These are phyloP conservation scores for Eupithecia insigniata DNA, from an alignment of 2,888 invertebrate species.

Conservation along the genomic window DNA sequence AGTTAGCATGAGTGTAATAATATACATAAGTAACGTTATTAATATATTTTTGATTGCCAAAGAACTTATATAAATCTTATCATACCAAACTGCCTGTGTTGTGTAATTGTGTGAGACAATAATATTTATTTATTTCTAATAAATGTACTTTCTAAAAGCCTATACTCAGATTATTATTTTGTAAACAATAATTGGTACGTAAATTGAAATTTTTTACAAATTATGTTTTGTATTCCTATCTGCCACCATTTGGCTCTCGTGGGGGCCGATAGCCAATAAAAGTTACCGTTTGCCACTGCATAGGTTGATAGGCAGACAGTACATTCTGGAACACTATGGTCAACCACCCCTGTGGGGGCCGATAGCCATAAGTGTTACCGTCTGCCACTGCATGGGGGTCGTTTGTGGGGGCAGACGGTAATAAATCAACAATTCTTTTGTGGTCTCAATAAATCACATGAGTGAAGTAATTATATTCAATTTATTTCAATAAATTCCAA, in stretches of 20 bases:
- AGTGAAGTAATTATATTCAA: background rate
- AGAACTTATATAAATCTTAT: background rate
- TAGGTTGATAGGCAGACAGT: too few species aligned
- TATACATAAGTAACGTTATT: conserved; percentile 1
- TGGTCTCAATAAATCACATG: background rate
- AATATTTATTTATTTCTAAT: conserved; percentile 56
- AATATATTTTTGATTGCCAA: background rate
- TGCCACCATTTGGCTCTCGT: too few species aligned
- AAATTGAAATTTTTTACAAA: too few species aligned
- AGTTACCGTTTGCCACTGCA: too few species aligned
- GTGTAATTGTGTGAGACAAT: conserved; percentile 51
- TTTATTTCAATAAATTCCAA: background rate
- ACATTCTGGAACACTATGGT: too few species aligned
- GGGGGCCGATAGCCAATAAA: too few species aligned
- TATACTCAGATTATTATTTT: background rate
- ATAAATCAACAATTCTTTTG: too few species aligned
- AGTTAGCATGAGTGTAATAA: background rate
- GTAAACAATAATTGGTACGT: background rate
- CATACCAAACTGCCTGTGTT: conserved; percentile 11
- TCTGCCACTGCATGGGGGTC: too few species aligned
- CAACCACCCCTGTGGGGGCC: too few species aligned
- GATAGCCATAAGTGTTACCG: too few species aligned
- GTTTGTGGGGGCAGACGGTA: too few species aligned
- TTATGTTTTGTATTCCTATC: too few species aligned
- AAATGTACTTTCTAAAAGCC: conserved; percentile 49